phyloP scores from a whole-genome alignment of 2,113 vertebrate species.

The Pampusana beccarii region DNA sequence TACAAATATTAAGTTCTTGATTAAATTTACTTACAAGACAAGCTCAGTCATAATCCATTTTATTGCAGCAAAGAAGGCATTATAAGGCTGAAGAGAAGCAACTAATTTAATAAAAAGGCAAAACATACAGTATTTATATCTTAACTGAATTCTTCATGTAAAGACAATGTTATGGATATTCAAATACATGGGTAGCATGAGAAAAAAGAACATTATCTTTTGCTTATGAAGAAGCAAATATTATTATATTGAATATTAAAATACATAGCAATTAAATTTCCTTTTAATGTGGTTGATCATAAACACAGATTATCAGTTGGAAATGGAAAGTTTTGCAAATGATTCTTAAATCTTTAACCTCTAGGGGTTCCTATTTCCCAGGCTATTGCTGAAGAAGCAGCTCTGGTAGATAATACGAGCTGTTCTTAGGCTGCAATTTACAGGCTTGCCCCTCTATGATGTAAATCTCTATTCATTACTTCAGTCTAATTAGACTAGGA shows the following conservation, averaged over 20 bases:
- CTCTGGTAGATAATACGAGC: slow-evolving; percentile 1
- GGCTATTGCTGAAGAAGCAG: slow-evolving; percentile 37
- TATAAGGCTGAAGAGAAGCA: slow-evolving; percentile 89
- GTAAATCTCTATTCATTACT: background rate
- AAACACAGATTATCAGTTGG: slow-evolving; percentile 39
- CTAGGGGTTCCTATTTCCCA: slow-evolving; percentile 76
- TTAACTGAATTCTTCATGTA: slow-evolving; percentile 52
- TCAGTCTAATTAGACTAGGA: slow-evolving; percentile 8
- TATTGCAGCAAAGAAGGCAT: slow-evolving; percentile 88
- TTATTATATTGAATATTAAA: slow-evolving; percentile 32
- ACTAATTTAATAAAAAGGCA: slow-evolving; percentile 58
- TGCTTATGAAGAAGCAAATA: slow-evolving; percentile 20
- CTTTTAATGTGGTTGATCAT: slow-evolving; percentile 43
- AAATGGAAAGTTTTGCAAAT: slow-evolving; percentile 48
- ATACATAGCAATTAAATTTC: slow-evolving; percentile 8
- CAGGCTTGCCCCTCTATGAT: background rate
- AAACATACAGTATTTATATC: slow-evolving; percentile 25
- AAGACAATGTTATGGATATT: slow-evolving; percentile 54
- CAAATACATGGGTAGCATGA: slow-evolving; percentile 35
- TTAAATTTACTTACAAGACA: slow-evolving; percentile 89
- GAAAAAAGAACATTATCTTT: background rate
- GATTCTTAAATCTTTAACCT: slow-evolving; percentile 70
- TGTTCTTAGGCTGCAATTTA: slow-evolving; percentile 48
- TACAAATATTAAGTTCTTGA: background rate
- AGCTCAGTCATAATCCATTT: slow-evolving; percentile 97